These are phyloP conservation scores for Hartigia nigra DNA, from an alignment of 2,888 invertebrate species.

Conservation along the genomic window DNA sequence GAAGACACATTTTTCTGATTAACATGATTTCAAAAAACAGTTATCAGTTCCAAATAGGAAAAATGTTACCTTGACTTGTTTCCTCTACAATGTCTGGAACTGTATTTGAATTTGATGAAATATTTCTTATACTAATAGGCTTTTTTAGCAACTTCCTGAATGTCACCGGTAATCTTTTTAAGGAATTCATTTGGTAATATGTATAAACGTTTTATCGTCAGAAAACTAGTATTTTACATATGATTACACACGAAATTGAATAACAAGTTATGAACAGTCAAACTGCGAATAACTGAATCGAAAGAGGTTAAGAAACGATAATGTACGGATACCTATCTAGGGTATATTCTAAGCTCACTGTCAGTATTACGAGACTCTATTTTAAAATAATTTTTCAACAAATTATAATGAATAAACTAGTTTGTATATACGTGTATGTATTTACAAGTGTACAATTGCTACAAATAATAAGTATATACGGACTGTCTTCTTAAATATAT, in stretches of 20 bases:
- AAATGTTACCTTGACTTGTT: conserved; percentile 22
- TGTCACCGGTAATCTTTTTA: conserved; percentile 17
- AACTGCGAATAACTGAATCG: neutral
- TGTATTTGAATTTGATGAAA: conserved; percentile 21
- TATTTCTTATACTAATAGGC: conserved; percentile 9
- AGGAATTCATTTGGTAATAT: conserved; percentile 23
- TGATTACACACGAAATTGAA: neutral
- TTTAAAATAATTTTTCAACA: too few species aligned
- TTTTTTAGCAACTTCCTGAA: conserved; percentile 16
- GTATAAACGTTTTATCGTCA: neutral
- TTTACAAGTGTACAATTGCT: too few species aligned
- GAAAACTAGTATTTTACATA: neutral
- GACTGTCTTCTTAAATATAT: too few species aligned
- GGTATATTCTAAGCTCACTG: too few species aligned
- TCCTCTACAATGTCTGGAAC: conserved; percentile 16
- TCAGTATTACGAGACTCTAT: too few species aligned
- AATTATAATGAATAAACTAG: too few species aligned
- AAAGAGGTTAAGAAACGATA: too few species aligned
- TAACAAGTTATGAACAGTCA: neutral
- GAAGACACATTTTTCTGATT: conserved; percentile 15
- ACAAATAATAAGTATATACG: too few species aligned
- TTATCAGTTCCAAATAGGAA: neutral
- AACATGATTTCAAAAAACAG: neutral
- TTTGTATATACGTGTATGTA: too few species aligned
- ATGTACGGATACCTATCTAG: too few species aligned